These are phyloP conservation scores for Physeter macrocephalus DNA, from an alignment of 2,113 vertebrate genomes.

Conservation along the genomic window DNA sequence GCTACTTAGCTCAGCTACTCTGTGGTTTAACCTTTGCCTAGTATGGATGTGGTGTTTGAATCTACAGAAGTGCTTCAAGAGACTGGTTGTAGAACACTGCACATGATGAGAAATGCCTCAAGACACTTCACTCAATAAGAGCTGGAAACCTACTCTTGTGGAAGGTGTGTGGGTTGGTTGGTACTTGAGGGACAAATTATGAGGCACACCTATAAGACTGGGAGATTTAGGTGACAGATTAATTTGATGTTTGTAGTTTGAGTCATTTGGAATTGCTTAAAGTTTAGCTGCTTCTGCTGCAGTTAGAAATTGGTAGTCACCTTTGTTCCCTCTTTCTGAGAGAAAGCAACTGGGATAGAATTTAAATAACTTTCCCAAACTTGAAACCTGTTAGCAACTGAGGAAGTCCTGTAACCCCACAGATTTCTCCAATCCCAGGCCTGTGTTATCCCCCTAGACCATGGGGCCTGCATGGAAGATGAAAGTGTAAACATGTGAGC, in stretches of 20 bases:
- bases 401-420: neutral
- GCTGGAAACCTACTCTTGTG: neutral
- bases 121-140: neutral
- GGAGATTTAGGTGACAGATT: neutral
- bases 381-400: neutral
- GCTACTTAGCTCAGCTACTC: neutral
- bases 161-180: neutral
- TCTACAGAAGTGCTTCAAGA: neutral
- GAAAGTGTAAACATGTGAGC: neutral
- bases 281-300: neutral
- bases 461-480: neutral
- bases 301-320: neutral
- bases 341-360: neutral
- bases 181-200: neutral
- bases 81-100: neutral
- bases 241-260: neutral
- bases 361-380: slow-evolving; percentile 1
- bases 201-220: neutral
- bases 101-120: neutral
- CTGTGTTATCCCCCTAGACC: neutral
- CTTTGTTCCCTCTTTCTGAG: neutral
- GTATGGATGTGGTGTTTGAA: neutral
- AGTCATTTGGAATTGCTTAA: neutral
- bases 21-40: neutral
- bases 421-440: neutral